Evolutionary conservation across 2,113 vertebrate genomes (phyloP).

Genomic region (Anhinga rufa): DNA sequence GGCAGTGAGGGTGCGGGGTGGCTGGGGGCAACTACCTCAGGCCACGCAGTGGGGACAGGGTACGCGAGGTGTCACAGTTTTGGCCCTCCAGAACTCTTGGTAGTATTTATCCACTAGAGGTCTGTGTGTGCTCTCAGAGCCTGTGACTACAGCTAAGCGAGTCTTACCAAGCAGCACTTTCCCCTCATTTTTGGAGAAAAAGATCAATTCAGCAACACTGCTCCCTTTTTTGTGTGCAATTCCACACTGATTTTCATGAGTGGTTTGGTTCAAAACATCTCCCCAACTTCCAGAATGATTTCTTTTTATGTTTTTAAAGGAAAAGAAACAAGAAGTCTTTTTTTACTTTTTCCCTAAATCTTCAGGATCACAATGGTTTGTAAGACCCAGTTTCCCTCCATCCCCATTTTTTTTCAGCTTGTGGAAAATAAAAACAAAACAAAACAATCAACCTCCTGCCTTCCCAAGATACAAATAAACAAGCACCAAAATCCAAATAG

Average conservation of each 20-base stretch:
- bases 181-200: background rate
- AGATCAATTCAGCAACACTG: background rate
- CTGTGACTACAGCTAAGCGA: background rate
- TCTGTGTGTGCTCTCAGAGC: background rate
- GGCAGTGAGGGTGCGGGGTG: background rate
- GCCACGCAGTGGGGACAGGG: accelerated
- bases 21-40: accelerated
- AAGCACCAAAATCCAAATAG: background rate
- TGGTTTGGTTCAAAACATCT: background rate
- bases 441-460: background rate
- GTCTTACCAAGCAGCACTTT: background rate
- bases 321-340: background rate
- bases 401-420: background rate
- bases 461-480: background rate
- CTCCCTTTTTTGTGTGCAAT: background rate
- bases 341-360: accelerated
- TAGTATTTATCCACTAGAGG: background rate
- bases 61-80: accelerated
- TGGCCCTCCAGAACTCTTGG: background rate
- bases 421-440: background rate
- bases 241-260: background rate
- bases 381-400: background rate
- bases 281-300: background rate
- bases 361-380: background rate
- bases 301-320: background rate